These are phyloP conservation scores for Zalophus californianus DNA, from an alignment of 2,797 vertebrate species.

Conservation along the genomic window DNA sequence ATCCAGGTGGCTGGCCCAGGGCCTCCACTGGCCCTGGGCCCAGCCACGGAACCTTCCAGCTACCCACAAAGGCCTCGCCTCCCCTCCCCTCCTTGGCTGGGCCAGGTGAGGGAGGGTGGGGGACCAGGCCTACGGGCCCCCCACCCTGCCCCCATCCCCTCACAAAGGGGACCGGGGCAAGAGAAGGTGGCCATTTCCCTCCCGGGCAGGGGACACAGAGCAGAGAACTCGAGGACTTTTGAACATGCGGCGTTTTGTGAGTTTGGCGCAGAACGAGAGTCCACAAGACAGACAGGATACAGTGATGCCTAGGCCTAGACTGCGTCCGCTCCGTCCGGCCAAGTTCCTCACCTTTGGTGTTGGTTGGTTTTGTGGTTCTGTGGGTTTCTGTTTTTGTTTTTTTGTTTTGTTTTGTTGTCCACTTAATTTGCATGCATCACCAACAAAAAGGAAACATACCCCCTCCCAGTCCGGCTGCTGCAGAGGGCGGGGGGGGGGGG, in stretches of 20 bases:
- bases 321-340: constrained; percentile 16
- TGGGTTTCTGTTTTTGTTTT: background rate
- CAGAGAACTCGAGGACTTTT: constrained; percentile 55
- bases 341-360: constrained; percentile 69
- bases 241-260: constrained; percentile 75
- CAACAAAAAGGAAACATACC: constrained; percentile 61
- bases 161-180: background rate
- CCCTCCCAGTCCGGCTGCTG: background rate
- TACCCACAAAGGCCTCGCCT: background rate
- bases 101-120: background rate
- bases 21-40: background rate
- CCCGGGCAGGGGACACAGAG: background rate
- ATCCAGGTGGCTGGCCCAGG: constrained; percentile 40
- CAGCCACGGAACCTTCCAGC: background rate
- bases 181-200: background rate
- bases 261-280: background rate
- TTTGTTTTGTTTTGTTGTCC: constrained; percentile 52
- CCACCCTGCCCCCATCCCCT: background rate
- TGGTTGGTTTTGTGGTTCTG: constrained; percentile 30
- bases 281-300: background rate
- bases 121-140: background rate
- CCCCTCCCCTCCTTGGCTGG: background rate
- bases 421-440: constrained; percentile 74
- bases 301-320: background rate
- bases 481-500: background rate